These are phyloP conservation scores for Mythimna albipuncta DNA, from an alignment of 2,888 invertebrate genomes.

Conservation along the genomic window DNA sequence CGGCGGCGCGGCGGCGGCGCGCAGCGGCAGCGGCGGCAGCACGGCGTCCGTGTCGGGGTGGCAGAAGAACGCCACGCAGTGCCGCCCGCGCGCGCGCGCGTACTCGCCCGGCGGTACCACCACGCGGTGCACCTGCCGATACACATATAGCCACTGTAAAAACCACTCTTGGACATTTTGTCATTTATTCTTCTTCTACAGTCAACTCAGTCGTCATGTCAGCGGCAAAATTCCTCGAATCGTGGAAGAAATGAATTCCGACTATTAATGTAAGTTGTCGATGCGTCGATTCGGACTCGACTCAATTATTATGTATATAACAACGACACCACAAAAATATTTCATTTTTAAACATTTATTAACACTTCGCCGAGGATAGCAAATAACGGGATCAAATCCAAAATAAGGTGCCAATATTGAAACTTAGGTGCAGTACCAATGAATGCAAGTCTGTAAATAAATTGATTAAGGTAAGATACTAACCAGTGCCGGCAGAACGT, in stretches of 20 bases:
- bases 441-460: too few species aligned
- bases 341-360: too few species aligned
- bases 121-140: conserved; percentile 92
- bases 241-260: too few species aligned
- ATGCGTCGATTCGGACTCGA: too few species aligned
- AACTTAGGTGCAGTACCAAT: too few species aligned
- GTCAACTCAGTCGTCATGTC: neutral
- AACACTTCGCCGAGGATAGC: neutral
- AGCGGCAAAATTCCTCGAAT: neutral
- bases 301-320: too few species aligned
- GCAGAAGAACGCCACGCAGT: conserved; percentile 94
- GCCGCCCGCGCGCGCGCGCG: conserved; percentile 92
- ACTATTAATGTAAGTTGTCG: too few species aligned
- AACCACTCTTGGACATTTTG: neutral
- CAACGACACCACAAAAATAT: too few species aligned
- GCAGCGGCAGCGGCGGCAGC: conserved; percentile 88
- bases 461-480: too few species aligned
- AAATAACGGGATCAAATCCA: neutral
- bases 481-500: conserved; percentile 93
- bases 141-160: neutral
- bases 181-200: neutral
- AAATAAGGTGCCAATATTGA: too few species aligned
- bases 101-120: conserved; percentile 92
- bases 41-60: conserved; percentile 92
- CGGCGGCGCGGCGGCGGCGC: conserved; percentile 80